phyloP scores from a whole-genome alignment of 2,797 vertebrate genomes.

The Coregonus sp. region DNA sequence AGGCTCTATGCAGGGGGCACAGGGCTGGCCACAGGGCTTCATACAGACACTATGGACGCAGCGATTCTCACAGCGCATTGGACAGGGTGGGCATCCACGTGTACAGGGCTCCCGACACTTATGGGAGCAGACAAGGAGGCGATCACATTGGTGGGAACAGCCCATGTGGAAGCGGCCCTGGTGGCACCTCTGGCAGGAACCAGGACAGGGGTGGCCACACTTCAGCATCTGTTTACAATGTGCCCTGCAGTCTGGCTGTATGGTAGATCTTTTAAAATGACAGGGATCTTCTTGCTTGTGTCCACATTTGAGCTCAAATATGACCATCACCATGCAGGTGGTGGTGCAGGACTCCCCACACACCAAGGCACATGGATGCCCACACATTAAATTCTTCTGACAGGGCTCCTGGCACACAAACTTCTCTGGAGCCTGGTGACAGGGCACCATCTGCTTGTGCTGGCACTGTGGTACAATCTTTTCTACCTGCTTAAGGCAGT shows the following conservation, averaged over 20 bases:
- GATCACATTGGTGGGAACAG: conserved; percentile 76
- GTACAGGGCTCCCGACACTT: conserved; percentile 83
- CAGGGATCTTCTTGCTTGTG: conserved; percentile 81
- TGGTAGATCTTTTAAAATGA: conserved; percentile 31
- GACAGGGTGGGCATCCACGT: conserved; percentile 83
- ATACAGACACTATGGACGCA: conserved; percentile 87
- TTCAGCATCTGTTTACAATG: conserved; percentile 73
- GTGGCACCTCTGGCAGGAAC: conserved; percentile 81
- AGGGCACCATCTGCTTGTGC: conserved; percentile 87
- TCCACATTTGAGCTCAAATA: conserved; percentile 78
- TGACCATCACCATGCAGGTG: conserved; percentile 70
- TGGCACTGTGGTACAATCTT: conserved; percentile 81
- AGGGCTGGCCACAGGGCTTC: conserved; percentile 81
- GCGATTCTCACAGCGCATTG: conserved; percentile 80
- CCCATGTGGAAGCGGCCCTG: conserved; percentile 83
- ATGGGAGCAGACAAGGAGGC: conserved; percentile 87
- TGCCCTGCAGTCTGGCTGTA: conserved; percentile 61
- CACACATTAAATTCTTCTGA: conserved; percentile 76
- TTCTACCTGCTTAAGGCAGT: conserved; percentile 78
- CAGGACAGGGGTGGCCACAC: conserved; percentile 83
- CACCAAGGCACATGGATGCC: conserved; percentile 75
- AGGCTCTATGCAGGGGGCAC: conserved; percentile 83
- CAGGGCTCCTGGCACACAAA: conserved; percentile 82
- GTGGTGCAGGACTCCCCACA: conserved; percentile 80
- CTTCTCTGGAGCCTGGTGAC: conserved; percentile 66